phyloP scores from a whole-genome alignment of 2,113 vertebrate species.

The Delphinapterus leucas region DNA sequence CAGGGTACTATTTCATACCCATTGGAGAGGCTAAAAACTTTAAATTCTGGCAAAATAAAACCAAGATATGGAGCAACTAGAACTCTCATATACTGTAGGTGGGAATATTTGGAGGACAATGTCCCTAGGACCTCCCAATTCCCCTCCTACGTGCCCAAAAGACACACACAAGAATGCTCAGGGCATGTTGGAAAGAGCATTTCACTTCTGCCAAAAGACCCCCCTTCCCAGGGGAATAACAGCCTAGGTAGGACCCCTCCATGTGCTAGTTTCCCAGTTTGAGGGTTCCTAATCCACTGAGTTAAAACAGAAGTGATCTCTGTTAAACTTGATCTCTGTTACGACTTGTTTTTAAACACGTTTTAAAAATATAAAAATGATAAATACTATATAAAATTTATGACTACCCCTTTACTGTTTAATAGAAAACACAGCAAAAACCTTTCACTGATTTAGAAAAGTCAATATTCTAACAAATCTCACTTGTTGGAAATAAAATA shows the following conservation, averaged over 20 bases:
- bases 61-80: not conserved
- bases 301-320: not conserved
- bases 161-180: not conserved
- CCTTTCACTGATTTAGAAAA: not conserved
- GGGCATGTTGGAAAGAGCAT: not conserved
- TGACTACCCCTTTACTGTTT: not conserved
- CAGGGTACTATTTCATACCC: not conserved
- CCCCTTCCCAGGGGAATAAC: not conserved
- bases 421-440: not conserved
- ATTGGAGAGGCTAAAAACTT: not conserved
- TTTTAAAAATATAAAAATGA: not conserved
- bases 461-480: not conserved
- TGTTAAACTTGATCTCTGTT: not conserved
- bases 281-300: not conserved
- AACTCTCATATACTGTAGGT: not conserved
- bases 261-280: fast-evolving
- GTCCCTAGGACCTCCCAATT: not conserved
- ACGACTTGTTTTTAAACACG: not conserved
- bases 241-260: too few species aligned
- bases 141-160: not conserved
- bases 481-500: not conserved
- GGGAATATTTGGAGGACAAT: not conserved
- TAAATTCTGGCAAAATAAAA: not conserved
- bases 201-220: not conserved
- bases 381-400: not conserved